Evolutionary conservation across 2,888 invertebrate species (phyloP), one percentile per base, ranked within the genome.

Genomic region (Drosophila mimica): DNA sequence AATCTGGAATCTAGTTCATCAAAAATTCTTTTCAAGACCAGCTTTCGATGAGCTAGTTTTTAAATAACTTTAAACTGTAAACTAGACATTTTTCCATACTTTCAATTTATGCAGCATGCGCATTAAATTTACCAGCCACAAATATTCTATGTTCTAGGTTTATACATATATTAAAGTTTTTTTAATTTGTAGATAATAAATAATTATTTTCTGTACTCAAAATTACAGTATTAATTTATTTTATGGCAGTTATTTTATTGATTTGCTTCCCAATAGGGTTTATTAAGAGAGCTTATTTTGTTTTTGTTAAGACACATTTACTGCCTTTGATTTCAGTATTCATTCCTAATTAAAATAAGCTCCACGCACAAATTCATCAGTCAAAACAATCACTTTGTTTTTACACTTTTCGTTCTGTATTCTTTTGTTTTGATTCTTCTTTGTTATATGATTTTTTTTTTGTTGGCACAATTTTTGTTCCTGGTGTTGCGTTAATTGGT

Each of bases 341-440:
- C 33, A 30, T 25, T 46, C 15, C 48, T 62, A 20, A 65, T 74
- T 65, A 33, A 70, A 62, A 76, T 65, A 43, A n/a, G n/a, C 31
- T 25, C 15, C 64, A 74, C 74, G 69, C 49, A 38, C 52, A 57
- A 46, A 17, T 43, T 15, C 2, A 28, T 4, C 28, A 28, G 31
- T n/a, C 66, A 20, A 17, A 53, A 15, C 36, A 38, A 60, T 63
- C 69, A 33, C 20, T 60, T 46, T 52, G 36, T 48, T 33, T 2
- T 11, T 43, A 52, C 20, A 31, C 33, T 46, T 33, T 33, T 15
- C 17, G 28, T 40, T 56, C 54, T 28, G 36, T 1, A 15, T 25
- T n/a, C 36, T 38, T 34, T 28, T n/a, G 20, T 25, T 9, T 33
- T n/a, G 13, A 15, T 67, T n/a, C 40, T 36, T 46, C 46, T 46